Conservation (phyloP, 2,888 invertebrate genomes). For the Colletes collaris region DNA sequence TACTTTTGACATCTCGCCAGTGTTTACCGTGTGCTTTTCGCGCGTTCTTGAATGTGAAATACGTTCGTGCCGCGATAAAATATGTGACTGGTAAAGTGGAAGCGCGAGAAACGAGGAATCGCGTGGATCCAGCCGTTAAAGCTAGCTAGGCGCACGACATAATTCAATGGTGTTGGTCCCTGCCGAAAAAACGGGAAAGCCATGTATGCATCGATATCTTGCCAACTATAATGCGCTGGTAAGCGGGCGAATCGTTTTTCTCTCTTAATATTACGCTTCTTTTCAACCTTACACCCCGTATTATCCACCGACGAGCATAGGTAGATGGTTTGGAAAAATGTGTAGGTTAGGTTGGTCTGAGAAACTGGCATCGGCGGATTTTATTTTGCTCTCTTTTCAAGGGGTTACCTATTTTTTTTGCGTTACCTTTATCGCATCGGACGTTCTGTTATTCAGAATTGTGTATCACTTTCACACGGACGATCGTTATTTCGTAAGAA, state of each 20-base stretch:
- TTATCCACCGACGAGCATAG: constrained; percentile 16
- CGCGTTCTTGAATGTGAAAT: constrained; percentile 56
- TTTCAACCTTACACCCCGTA: not conserved
- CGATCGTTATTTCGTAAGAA: constrained; percentile 36
- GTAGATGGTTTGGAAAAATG: constrained; percentile 67
- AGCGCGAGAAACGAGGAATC: constrained; percentile 44
- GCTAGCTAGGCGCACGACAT: constrained; percentile 63
- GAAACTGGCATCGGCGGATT: constrained; percentile 75
- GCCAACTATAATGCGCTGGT: constrained; percentile 72
- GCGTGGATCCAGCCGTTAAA: constrained; percentile 43
- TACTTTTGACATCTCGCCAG: constrained; percentile 64
- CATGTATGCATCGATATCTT: constrained; percentile 65
- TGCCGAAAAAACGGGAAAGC: constrained; percentile 70
- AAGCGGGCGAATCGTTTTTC: constrained; percentile 51
- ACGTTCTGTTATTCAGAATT: constrained; percentile 36
- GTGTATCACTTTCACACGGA: constrained; percentile 32
- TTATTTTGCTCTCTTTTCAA: constrained; percentile 72
- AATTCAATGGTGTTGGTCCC: constrained; percentile 70
- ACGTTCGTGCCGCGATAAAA: constrained; percentile 52
- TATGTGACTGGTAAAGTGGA: constrained; percentile 65
- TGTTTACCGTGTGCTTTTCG: constrained; percentile 52
- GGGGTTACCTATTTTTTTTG: constrained; percentile 62
- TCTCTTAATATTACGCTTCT: not conserved
- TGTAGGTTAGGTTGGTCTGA: constrained; percentile 80
- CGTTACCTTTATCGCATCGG: constrained; percentile 54